A percentile compares a stretch with the other conserved stretches of the same genome.
Conservation (phyloP, 2,888 invertebrate genomes). For the Lithophane ornitopus region DNA sequence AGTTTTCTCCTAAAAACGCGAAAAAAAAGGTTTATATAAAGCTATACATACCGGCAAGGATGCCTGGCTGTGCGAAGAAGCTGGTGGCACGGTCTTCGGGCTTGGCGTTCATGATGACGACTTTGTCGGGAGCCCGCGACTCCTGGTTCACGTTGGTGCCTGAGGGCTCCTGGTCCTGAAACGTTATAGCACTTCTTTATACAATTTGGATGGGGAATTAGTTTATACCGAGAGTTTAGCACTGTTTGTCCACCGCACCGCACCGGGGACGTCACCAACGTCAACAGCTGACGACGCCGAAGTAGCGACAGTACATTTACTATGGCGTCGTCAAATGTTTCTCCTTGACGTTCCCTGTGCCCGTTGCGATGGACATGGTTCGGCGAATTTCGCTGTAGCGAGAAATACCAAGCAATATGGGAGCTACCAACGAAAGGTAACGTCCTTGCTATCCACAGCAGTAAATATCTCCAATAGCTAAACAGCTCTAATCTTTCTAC, state of each 20-base stretch:
- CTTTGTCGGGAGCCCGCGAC: slow-evolving; percentile 89
- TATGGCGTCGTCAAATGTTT: too few species aligned
- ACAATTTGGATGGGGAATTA: slow-evolving; percentile 29
- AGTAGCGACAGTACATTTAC: too few species aligned
- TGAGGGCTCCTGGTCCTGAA: slow-evolving; percentile 85
- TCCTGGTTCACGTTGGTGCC: slow-evolving; percentile 83
- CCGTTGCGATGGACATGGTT: too few species aligned
- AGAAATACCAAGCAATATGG: not conserved
- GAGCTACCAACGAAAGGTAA: too few species aligned
- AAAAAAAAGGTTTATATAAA: not conserved
- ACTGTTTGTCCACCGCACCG: too few species aligned
- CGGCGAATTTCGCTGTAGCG: not conserved
- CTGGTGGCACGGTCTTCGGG: slow-evolving; percentile 96
- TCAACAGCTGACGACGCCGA: too few species aligned
- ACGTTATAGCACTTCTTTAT: slow-evolving; percentile 57
- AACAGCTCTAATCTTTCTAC: slow-evolving; percentile 6
- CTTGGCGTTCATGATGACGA: slow-evolving; percentile 96
- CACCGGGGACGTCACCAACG: too few species aligned
- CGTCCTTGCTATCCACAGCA: not conserved
- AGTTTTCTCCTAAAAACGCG: not conserved
- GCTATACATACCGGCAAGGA: slow-evolving; percentile 94
- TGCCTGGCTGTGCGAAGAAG: slow-evolving; percentile 98
- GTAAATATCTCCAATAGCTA: not conserved
- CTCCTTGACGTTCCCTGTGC: too few species aligned
- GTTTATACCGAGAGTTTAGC: not conserved